Evolutionary conservation across 2,888 invertebrate species (phyloP).

Genomic region (Mystacides longicornis): DNA sequence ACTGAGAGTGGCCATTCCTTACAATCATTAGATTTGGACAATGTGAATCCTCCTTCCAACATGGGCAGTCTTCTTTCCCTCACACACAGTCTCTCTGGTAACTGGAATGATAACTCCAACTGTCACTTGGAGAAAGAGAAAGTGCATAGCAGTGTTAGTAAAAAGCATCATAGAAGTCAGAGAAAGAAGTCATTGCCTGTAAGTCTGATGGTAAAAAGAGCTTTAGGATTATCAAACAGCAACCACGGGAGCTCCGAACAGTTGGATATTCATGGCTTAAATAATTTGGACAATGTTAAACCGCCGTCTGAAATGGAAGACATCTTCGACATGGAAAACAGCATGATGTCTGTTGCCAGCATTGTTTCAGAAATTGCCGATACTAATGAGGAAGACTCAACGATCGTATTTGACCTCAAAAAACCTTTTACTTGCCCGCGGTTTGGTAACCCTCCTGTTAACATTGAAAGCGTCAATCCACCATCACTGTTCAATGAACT

Average conservation of each 20-base stretch:
- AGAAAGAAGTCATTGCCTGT: constrained; percentile 65
- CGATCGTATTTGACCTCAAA: constrained; percentile 50
- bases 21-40: constrained; percentile 61
- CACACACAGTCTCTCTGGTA: constrained; percentile 45
- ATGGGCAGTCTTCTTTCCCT: constrained; percentile 61
- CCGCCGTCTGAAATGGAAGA: constrained; percentile 78
- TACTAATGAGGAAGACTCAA: constrained; percentile 37
- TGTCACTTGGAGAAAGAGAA: constrained; percentile 27
- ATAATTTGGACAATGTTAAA: constrained; percentile 72
- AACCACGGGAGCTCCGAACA: constrained; percentile 59
- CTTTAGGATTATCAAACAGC: constrained; percentile 51
- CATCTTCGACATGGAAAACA: constrained; percentile 67
- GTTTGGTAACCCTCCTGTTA: constrained; percentile 36
- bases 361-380: constrained; percentile 74
- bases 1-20: constrained; percentile 55
- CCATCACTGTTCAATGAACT: constrained; percentile 67
- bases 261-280: constrained; percentile 50
- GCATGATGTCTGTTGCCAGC: constrained; percentile 78
- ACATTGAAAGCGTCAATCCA: constrained; percentile 60
- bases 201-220: constrained; percentile 63
- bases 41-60: constrained; percentile 68
- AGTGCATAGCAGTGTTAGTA: constrained; percentile 31
- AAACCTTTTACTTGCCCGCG: constrained; percentile 37
- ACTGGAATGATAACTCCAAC: constrained; percentile 40
- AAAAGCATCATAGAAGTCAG: constrained; percentile 37